These are phyloP conservation scores for Bergia sp. DNA, from an alignment of 92 coral and sea anemone species.

Conservation along the genomic window DNA sequence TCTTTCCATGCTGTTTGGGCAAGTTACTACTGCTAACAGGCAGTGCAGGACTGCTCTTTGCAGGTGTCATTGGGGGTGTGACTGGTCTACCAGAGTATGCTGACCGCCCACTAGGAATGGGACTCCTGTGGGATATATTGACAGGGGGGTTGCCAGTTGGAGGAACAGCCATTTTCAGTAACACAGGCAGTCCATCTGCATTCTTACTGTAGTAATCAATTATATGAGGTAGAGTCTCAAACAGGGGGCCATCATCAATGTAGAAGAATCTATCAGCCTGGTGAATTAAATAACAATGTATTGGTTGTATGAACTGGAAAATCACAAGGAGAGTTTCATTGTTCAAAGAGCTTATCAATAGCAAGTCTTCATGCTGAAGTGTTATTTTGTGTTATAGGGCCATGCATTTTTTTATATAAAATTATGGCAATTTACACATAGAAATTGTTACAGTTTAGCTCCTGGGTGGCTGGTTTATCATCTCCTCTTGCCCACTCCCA, in stretches of 20 bases:
- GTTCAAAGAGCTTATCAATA: no score
- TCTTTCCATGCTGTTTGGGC: constrained; percentile 32
- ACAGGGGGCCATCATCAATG: constrained; percentile 97
- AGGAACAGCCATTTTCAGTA: constrained; percentile 78
- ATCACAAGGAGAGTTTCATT: background rate
- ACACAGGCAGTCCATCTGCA: constrained; percentile 96
- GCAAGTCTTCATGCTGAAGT: no score
- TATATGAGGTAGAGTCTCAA: constrained; percentile 95
- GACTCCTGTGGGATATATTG: constrained; percentile 47
- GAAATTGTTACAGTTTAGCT: no score
- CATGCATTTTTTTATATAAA: no score
- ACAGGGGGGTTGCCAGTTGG: constrained; percentile 89
- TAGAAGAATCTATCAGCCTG: constrained; percentile 96
- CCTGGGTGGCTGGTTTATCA: no score
- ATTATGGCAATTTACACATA: no score
- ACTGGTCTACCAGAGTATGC: constrained; percentile 54
- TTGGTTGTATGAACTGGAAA: no score
- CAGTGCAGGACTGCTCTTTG: constrained; percentile 42
- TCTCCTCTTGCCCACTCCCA: no score
- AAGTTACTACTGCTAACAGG: background rate
- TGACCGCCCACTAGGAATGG: constrained; percentile 34
- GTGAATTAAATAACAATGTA: background rate
- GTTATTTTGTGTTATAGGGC: no score
- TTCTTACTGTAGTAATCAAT: constrained; percentile 91
- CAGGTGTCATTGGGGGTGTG: constrained; percentile 43